Conservation (phyloP, 1,140 invertebrate genomes). For the Halesus radiatus region DNA sequence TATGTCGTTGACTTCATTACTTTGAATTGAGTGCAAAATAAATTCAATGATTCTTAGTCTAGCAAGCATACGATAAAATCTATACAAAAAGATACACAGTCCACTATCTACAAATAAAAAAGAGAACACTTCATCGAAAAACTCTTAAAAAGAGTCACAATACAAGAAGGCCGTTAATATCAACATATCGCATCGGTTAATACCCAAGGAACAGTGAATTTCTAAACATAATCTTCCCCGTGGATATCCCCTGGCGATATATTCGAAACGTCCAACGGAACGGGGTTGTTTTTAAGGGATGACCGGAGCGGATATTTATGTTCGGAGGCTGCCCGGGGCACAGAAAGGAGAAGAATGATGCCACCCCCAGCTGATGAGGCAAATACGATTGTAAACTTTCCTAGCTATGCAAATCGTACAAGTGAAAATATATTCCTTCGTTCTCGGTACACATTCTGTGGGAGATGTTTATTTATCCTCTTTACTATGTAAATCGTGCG, state of each 20-base stretch:
- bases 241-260: conserved; percentile 40
- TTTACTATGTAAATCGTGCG: background rate
- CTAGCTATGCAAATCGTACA: conserved; percentile 69
- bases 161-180: background rate
- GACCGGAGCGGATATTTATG: conserved; percentile 57
- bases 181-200: background rate
- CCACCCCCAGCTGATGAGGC: conserved; percentile 66
- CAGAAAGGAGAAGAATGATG: conserved; percentile 46
- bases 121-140: too few species aligned
- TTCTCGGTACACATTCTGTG: background rate
- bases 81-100: too few species aligned
- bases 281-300: conserved; percentile 55
- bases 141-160: background rate
- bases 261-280: conserved; percentile 49
- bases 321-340: conserved; percentile 50
- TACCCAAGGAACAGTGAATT: background rate
- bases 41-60: too few species aligned
- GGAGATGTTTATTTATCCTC: too few species aligned
- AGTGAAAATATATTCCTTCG: conserved; percentile 53
- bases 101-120: too few species aligned
- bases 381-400: conserved; percentile 71
- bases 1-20: too few species aligned
- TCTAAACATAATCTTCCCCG: conserved; percentile 25
- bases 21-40: too few species aligned
- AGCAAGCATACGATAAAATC: too few species aligned